Evolutionary conservation across 2,113 vertebrate genomes (phyloP).

Genomic region (Bos indicus): DNA sequence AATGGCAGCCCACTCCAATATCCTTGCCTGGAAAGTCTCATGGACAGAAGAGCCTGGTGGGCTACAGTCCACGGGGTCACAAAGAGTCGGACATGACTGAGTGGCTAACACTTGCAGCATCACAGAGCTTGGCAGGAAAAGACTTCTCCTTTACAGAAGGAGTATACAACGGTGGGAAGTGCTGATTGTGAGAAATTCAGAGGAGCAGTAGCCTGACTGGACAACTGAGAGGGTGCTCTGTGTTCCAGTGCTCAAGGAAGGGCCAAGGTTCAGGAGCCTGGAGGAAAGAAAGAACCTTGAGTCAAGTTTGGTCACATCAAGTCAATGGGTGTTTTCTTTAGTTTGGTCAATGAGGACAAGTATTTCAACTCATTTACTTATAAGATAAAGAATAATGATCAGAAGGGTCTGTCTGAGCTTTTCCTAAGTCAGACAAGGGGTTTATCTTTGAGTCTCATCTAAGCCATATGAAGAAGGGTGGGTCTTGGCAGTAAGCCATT

Average conservation of each 20-base stretch:
- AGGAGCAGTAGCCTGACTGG: neutral
- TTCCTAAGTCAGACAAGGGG: neutral
- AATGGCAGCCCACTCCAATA: too few species aligned
- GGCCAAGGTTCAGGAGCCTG: neutral
- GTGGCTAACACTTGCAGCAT: neutral
- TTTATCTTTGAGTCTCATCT: neutral
- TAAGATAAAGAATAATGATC: neutral
- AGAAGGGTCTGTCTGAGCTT: neutral
- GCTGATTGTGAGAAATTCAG: neutral
- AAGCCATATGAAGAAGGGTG: neutral
- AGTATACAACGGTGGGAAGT: neutral
- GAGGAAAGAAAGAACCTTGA: neutral
- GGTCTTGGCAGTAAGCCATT: neutral
- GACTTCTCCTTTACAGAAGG: neutral
- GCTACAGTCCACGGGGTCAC: too few species aligned
- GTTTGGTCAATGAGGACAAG: neutral
- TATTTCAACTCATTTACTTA: neutral
- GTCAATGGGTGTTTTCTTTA: neutral
- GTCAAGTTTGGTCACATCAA: neutral
- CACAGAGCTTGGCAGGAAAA: neutral
- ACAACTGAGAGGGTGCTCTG: neutral
- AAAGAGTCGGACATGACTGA: too few species aligned
- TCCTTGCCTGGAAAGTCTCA: too few species aligned
- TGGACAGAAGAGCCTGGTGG: too few species aligned
- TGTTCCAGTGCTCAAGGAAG: neutral